These are phyloP conservation scores for Etheostoma spectabile DNA, from an alignment of 2,113 vertebrate species.

Conservation along the genomic window DNA sequence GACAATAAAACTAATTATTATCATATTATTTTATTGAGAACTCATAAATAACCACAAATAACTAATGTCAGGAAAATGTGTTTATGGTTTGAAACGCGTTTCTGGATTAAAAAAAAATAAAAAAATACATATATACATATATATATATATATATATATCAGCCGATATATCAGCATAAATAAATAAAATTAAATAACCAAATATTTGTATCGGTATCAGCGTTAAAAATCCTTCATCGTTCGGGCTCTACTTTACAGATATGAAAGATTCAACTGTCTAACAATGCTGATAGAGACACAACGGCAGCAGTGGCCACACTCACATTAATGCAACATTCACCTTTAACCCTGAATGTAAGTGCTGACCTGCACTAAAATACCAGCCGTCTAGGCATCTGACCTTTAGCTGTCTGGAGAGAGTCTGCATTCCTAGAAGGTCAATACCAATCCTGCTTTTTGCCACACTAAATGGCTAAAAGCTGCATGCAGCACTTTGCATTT, in stretches of 20 bases:
- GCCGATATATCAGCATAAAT: no score
- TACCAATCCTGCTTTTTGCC: conserved; percentile 8
- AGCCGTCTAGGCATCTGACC: conserved; percentile 33
- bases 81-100: no score
- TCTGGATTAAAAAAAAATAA: no score
- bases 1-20: no score
- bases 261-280: not conserved
- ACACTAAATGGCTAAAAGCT: not conserved
- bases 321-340: conserved; percentile 42
- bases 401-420: conserved; percentile 29
- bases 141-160: no score
- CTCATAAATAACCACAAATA: no score
- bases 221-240: no score
- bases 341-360: conserved; percentile 49
- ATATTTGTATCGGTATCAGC: no score
- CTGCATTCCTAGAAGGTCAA: conserved; percentile 30
- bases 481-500: not conserved
- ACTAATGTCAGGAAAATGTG: no score
- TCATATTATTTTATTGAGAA: no score
- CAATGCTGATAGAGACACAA: not conserved
- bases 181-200: no score
- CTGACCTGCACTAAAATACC: conserved; percentile 40
- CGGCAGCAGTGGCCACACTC: not conserved
- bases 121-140: no score
- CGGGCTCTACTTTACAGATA: not conserved